phyloP scores from a whole-genome alignment of 2,888 invertebrate species.

The Eucera pruinosa region DNA sequence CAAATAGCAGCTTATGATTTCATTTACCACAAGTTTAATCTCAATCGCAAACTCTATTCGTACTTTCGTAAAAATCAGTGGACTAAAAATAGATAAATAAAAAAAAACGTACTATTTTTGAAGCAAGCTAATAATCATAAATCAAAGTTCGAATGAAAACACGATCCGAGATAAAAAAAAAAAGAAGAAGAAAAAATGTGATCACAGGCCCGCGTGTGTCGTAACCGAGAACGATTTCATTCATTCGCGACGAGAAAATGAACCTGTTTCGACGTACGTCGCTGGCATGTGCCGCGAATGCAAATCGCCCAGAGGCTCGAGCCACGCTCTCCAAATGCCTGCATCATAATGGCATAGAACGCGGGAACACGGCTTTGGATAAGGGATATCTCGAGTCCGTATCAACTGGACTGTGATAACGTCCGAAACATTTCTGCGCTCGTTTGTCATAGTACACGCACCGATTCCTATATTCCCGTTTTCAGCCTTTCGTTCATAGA shows the following conservation, averaged over 20 bases:
- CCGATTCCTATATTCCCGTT: constrained; percentile 5
- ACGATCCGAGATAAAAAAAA: constrained; percentile 27
- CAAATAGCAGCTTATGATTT: no score
- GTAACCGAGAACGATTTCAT: constrained; percentile 68
- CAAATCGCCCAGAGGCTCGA: constrained; percentile 47
- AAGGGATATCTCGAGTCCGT: constrained; percentile 59
- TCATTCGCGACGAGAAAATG: constrained; percentile 66
- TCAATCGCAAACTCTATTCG: no score
- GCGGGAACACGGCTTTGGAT: constrained; percentile 18
- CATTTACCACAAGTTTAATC: no score
- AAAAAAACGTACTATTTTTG: no score
- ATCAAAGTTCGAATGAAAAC: constrained; percentile 23
- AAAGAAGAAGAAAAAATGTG: background rate
- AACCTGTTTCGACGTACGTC: constrained; percentile 66
- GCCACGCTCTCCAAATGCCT: constrained; percentile 47
- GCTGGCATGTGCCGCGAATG: constrained; percentile 55
- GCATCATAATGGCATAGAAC: constrained; percentile 44
- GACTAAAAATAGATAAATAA: no score
- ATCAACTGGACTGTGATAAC: constrained; percentile 62
- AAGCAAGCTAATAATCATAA: no score
- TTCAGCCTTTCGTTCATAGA: background rate
- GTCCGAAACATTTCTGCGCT: constrained; percentile 63
- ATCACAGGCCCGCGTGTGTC: constrained; percentile 41
- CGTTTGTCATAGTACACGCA: constrained; percentile 62
- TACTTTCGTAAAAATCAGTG: no score